Percentiles rank a stretch among this genome's conserved stretches.
Evolutionary conservation across 1,140 invertebrate species (phyloP).

Genomic region (Lysiphlebus fabarum): DNA sequence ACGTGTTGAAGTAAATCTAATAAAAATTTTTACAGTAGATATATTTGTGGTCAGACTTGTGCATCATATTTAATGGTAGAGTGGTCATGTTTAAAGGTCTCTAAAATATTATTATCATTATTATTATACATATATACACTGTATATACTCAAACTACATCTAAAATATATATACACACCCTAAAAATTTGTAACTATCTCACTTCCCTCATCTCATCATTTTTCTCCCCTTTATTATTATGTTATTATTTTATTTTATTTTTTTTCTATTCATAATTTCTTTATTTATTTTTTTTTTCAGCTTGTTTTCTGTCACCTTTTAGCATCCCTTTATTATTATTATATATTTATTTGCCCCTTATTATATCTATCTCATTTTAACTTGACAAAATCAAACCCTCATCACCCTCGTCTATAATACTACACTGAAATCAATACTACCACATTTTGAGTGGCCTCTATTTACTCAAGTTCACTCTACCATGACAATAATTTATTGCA

Average conservation of each 20-base stretch:
- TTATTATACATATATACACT: too few relatives aligned
- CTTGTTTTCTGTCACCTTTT: too few relatives aligned
- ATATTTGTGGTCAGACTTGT: slow-evolving; percentile 24
- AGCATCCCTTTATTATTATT: slow-evolving; percentile 7
- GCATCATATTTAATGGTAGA: slow-evolving; percentile 53
- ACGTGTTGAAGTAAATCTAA: too few relatives aligned
- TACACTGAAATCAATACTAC: slow-evolving; percentile 46
- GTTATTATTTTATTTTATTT: background rate
- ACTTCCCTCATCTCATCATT: slow-evolving; percentile 23
- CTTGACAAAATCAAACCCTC: slow-evolving; percentile 20
- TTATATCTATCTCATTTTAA: slow-evolving; percentile 18
- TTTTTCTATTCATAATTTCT: too few relatives aligned
- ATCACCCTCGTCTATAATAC: slow-evolving; percentile 36
- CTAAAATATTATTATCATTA: slow-evolving; percentile 1
- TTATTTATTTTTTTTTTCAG: too few relatives aligned
- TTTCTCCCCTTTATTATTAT: slow-evolving; percentile 16
- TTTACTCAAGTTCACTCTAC: slow-evolving; percentile 44
- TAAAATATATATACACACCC: slow-evolving; percentile 14
- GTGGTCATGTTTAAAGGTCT: slow-evolving; percentile 41
- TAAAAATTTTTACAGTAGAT: too few relatives aligned
- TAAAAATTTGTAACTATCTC: slow-evolving; percentile 13
- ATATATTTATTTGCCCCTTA: slow-evolving; percentile 13
- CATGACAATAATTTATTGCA: too few relatives aligned
- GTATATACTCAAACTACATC: slow-evolving; percentile 21
- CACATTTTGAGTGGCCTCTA: slow-evolving; percentile 37